phyloP scores from a whole-genome alignment of 1,140 invertebrate species.

The Sogatella furcifera region DNA sequence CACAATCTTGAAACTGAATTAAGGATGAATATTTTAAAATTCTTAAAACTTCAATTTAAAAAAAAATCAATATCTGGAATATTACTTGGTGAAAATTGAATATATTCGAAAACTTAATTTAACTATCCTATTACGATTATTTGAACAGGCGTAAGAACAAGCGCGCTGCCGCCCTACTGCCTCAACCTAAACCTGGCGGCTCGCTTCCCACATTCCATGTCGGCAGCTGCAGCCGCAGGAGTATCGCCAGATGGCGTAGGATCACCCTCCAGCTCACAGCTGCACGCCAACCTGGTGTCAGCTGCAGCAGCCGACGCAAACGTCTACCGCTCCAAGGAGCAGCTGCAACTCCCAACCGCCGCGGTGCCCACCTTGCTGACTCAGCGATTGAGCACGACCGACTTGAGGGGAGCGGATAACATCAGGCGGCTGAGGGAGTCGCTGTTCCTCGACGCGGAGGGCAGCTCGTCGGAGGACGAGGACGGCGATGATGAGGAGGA shows the following conservation, averaged over 20 bases:
- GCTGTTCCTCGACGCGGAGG: slow-evolving; percentile 13
- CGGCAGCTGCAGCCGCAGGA: neutral
- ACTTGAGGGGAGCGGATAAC: slow-evolving; percentile 12
- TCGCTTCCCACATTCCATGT: neutral
- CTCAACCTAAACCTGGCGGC: neutral
- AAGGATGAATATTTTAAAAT: too few relatives aligned
- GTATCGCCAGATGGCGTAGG: neutral
- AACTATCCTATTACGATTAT: too few relatives aligned
- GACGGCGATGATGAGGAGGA: slow-evolving; percentile 34
- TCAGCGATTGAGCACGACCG: slow-evolving; percentile 8
- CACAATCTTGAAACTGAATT: too few relatives aligned
- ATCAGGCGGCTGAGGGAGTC: slow-evolving; percentile 20
- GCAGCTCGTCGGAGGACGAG: slow-evolving; percentile 24
- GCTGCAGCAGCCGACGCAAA: slow-evolving; percentile 4
- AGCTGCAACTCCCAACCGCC: neutral
- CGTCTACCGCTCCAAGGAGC: neutral
- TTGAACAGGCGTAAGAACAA: slow-evolving; percentile 9
- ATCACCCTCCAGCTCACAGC: neutral
- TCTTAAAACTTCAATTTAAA: too few relatives aligned
- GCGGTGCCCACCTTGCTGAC: neutral
- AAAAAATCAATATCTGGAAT: too few relatives aligned
- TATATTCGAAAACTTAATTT: too few relatives aligned
- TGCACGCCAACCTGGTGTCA: slow-evolving; percentile 5
- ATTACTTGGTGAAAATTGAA: too few relatives aligned
- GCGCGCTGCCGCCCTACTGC: slow-evolving; percentile 3